Evolutionary conservation across 2,888 invertebrate species (phyloP).

Genomic region (Eustalomyia histrio): DNA sequence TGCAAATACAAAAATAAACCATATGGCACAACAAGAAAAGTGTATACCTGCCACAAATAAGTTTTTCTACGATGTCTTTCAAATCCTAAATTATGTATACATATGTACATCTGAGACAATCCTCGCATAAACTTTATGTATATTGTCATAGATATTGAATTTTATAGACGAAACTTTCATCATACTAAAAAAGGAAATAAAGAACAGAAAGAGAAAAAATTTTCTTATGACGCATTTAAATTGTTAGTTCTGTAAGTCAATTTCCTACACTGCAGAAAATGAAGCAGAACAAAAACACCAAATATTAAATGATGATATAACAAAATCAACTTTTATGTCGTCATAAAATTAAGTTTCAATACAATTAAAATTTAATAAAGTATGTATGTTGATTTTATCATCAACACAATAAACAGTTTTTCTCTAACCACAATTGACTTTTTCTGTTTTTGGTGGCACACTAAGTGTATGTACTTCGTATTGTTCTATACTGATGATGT

Average conservation of each 20-base stretch:
- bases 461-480: not conserved
- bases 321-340: slow-evolving; percentile 2
- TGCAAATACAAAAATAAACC: too few relatives aligned
- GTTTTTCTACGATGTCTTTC: too few relatives aligned
- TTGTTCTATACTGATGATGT: slow-evolving; percentile 5
- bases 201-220: too few relatives aligned
- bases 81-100: too few relatives aligned
- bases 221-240: slow-evolving; percentile 42
- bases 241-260: slow-evolving; percentile 29
- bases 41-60: too few relatives aligned
- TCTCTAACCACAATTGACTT: not conserved
- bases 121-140: too few relatives aligned
- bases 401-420: not conserved
- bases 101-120: too few relatives aligned
- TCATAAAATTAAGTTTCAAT: slow-evolving; percentile 22
- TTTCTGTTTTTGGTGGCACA: not conserved
- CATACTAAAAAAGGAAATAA: too few relatives aligned
- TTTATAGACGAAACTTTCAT: too few relatives aligned
- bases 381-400: not conserved
- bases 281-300: not conserved
- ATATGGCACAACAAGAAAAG: too few relatives aligned
- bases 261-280: slow-evolving; percentile 14
- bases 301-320: slow-evolving; percentile 18
- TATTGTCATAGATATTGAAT: too few relatives aligned
- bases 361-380: slow-evolving; percentile 37